Percentiles rank a stretch among this genome's conserved stretches.
Conservation (phyloP, 2,888 invertebrate species). For the Boloria selene region DNA sequence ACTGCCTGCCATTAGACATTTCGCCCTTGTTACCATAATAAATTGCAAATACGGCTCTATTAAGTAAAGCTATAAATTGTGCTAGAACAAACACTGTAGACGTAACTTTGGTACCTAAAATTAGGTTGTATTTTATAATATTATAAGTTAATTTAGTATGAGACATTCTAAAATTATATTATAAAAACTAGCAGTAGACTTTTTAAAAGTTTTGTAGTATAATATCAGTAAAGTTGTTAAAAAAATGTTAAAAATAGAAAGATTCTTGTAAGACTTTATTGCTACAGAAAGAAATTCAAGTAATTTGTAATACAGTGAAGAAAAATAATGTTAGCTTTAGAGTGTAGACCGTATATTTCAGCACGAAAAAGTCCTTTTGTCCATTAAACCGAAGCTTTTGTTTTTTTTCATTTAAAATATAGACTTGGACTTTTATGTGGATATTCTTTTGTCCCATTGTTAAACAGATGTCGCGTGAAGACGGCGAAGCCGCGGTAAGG, state of each 20-base stretch:
- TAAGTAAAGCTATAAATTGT: constrained; percentile 45
- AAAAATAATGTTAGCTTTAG: constrained; percentile 8
- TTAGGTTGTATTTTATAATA: constrained; percentile 22
- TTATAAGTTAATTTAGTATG: neutral
- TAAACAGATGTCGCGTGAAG: constrained; percentile 91
- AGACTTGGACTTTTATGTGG: constrained; percentile 27
- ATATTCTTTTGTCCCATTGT: constrained; percentile 32
- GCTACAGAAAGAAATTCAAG: neutral
- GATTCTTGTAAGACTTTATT: too few species aligned
- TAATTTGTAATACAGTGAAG: neutral
- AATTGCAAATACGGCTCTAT: constrained; percentile 54
- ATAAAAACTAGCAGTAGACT: neutral
- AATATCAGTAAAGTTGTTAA: too few species aligned
- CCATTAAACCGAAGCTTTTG: constrained; percentile 28
- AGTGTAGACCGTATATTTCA: constrained; percentile 1
- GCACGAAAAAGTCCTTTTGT: constrained; percentile 31
- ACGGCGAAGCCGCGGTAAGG: constrained; percentile 93
- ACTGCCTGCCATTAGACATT: constrained; percentile 58
- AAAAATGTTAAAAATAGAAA: too few species aligned
- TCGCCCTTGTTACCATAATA: constrained; percentile 54
- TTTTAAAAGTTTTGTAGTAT: too few species aligned
- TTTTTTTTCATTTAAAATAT: constrained; percentile 28
- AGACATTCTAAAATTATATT: neutral
- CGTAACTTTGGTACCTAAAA: constrained; percentile 23
- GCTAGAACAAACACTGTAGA: constrained; percentile 26